These are phyloP conservation scores for Pimpla rufipes DNA, from an alignment of 2,888 invertebrate species.

Conservation along the genomic window DNA sequence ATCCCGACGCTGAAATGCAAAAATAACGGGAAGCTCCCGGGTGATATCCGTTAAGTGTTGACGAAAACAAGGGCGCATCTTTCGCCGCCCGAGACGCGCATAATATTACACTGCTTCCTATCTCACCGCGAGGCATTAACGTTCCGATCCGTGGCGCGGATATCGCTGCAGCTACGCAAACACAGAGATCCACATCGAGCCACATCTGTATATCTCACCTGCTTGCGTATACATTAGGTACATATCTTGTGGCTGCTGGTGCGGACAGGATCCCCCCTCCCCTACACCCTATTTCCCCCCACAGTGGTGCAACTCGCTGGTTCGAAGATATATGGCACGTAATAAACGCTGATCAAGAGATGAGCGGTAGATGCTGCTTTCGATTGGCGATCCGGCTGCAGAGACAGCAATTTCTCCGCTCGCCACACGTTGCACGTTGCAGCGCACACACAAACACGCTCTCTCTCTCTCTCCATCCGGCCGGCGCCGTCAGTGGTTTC, in stretches of 20 bases:
- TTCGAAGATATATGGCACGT: slow-evolving; percentile 22
- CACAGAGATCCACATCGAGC: slow-evolving; percentile 7
- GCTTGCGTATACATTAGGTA: slow-evolving; percentile 40
- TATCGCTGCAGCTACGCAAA: slow-evolving; percentile 3
- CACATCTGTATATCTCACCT: slow-evolving; percentile 30
- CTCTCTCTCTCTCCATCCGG: too few relatives aligned
- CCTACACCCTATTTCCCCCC: too few relatives aligned
- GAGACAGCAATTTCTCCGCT: slow-evolving; percentile 44
- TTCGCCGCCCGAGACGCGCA: background rate
- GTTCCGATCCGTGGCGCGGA: slow-evolving; percentile 2
- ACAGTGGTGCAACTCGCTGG: slow-evolving; percentile 29
- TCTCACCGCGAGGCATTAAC: slow-evolving; percentile 48
- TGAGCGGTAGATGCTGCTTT: slow-evolving; percentile 54
- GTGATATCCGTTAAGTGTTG: background rate
- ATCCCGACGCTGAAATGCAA: too few relatives aligned
- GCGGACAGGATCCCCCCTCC: slow-evolving; percentile 40
- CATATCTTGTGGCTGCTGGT: slow-evolving; percentile 29
- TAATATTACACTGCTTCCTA: slow-evolving; percentile 29
- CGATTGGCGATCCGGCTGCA: slow-evolving; percentile 57
- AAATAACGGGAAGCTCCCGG: too few relatives aligned
- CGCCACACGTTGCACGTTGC: background rate
- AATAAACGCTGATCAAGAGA: slow-evolving; percentile 53
- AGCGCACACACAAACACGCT: background rate
- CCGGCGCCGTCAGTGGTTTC: background rate
- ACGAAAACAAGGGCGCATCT: background rate